Evolutionary conservation across 92 coral and sea anemone genomes (phyloP).

Genomic region (Epizoanthus scotinus): DNA sequence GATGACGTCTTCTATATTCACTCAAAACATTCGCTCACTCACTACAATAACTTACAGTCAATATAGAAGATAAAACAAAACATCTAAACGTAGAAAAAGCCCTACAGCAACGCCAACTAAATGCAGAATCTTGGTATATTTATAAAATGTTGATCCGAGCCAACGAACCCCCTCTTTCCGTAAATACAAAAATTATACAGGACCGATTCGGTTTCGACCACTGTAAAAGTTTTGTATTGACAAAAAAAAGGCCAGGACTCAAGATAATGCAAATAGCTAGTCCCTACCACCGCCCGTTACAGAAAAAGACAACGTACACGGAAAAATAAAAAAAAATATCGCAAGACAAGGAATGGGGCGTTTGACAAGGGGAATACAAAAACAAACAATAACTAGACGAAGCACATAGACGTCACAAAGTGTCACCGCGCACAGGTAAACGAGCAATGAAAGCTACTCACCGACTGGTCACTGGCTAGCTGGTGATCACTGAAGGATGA

Average conservation of each 20-base stretch:
- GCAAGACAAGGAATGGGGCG: slow-evolving; percentile 8
- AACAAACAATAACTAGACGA: no score
- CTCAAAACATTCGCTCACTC: background rate
- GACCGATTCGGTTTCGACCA: background rate
- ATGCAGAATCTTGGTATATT: slow-evolving; percentile 9
- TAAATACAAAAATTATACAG: background rate
- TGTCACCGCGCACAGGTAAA: no score
- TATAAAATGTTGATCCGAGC: background rate
- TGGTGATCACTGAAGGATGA: no score
- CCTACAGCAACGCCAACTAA: background rate
- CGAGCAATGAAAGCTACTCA: no score
- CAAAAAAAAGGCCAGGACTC: background rate
- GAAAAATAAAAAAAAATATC: slow-evolving; percentile 5
- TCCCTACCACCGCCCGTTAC: slow-evolving; percentile 1
- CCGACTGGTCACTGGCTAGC: no score
- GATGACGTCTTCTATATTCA: slow-evolving; percentile 3
- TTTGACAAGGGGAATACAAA: slow-evolving; percentile 11
- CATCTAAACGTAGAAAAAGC: slow-evolving; percentile 6
- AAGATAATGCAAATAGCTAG: background rate
- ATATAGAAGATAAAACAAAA: slow-evolving; percentile 1
- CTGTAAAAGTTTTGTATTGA: background rate
- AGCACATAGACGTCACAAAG: no score
- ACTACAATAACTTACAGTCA: background rate
- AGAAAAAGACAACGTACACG: background rate
- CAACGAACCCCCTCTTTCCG: background rate